Evolutionary conservation across 1,140 invertebrate species (phyloP), one percentile per base, ranked within the genome.

Genomic region (Cephus cinctus): DNA sequence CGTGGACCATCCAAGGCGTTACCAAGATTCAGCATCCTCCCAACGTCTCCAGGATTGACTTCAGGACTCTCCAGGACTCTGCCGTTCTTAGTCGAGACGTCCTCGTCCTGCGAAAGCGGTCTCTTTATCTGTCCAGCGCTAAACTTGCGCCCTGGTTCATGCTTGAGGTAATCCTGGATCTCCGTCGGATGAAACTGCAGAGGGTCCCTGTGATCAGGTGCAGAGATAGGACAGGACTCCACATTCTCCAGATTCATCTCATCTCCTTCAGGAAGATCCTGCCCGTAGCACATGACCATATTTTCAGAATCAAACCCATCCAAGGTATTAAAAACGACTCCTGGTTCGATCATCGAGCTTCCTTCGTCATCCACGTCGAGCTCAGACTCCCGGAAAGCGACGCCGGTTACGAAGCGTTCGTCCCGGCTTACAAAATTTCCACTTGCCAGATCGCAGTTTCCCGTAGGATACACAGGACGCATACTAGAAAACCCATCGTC

Each of bases 1-100:
- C 75, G 70, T 4, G 78, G 75, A 9, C 71, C 73, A 32, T 78
- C 74, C 11, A 78, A 47, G 6, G 71, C 72, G 51, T 75, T 78
- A 4, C 71, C 75, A 3, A 75, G 63, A 52, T 75, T 77, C 31
- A 75, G 48, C 73, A 76, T 67, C 36, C 73, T 67, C n/a, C 71
- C 73, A 6, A 76, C 75, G 35, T 76, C 73, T 1, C 73, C 73
- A 1, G 73, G 70, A 1, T 66, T 75, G 2, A 76, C 71, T 38
- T 69, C 70, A 2, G 66, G 61, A 20, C 57, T 68, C 35, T 71
- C 66, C 4, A 72, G 42, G 4, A 67, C 52, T 2, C 66, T 47
- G 20, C 61, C 67, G 18, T 57, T 69, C 31, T 73, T 73, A 2
- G 63, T 52, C 2, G 71, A 69, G 39, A 67, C 63, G 16, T 73